Evolutionary conservation across 2,113 vertebrate genomes (phyloP), one percentile per base, ranked within the genome.

Genomic region (Girardinichthys multiradiatus): DNA sequence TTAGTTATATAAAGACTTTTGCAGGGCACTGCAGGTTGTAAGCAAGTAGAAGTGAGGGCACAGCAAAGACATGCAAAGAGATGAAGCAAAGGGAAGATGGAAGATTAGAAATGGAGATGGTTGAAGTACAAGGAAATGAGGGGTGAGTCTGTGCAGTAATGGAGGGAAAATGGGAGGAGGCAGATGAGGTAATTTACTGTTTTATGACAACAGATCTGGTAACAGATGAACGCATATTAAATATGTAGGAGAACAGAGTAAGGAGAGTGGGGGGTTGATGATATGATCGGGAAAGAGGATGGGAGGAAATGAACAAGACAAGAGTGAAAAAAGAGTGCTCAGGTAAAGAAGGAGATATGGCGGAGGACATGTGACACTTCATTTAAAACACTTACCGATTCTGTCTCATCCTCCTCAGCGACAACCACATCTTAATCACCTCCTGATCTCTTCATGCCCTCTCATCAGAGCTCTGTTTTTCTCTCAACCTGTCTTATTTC

Each of bases 211-310:
- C 79, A 76, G 67, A 79, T 87, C 64, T 86, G 77, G 66, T 74
- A 83, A 8, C 62, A 84, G 83, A 90, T 84, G 86, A 85, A 77
- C 57, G 58, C 70, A 61, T 84, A 86, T 89, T 81, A 90, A 92
- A 87, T 90, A 92, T 88, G 87, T 58, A 85, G 62, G 76, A 84
- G 77, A 82, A 61, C 45, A 72, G 70, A 59, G 33, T 62, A 30
- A 59, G 27, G 54, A 60, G 73, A 51, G 59, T 35, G 17, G 64
- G 61, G 17, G 28, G 39, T 5, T 39, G 54, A 64, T 64, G 60
- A 73, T 61, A 39, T 74, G 69, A 69, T 59, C 42, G 33, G 60
- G 68, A 57, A 68, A 68, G 57, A 64, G 29, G 31, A 27, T 58
- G 61, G 68, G 70, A 81, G 83, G 74, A 87, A 90, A 88, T 84